Conservation (phyloP, 2,113 vertebrate genomes). For the Nymphicus hollandicus region DNA sequence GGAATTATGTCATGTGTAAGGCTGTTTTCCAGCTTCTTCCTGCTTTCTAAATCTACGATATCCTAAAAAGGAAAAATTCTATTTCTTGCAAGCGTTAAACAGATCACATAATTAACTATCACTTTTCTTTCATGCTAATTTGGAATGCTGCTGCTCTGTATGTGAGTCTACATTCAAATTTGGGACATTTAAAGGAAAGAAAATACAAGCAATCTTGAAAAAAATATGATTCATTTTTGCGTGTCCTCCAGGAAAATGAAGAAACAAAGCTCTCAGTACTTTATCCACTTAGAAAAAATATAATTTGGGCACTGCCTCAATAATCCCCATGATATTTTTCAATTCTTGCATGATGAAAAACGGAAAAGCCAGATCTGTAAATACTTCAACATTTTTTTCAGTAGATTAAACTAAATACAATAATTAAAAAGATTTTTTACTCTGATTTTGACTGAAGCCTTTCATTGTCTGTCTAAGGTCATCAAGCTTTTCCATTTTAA, state of each 20-base stretch:
- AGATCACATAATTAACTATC: neutral
- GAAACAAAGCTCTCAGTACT: neutral
- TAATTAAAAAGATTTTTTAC: neutral
- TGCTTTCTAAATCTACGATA: neutral
- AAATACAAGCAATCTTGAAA: neutral
- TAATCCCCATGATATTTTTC: neutral
- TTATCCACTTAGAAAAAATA: neutral
- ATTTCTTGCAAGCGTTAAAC: neutral
- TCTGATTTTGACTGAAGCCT: neutral
- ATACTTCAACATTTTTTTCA: neutral
- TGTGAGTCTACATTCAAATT: neutral
- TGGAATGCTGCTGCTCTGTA: neutral
- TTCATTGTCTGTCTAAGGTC: neutral
- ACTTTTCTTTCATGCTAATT: neutral
- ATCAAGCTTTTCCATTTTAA: neutral
- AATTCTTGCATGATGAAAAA: neutral
- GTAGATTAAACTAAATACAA: neutral
- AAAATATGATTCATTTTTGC: neutral
- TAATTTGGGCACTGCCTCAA: neutral
- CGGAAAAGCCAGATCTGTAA: neutral
- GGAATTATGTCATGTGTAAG: constrained; percentile 31
- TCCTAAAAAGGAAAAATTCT: neutral
- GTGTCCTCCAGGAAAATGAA: neutral
- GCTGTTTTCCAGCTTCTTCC: constrained; percentile 15
- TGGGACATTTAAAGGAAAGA: neutral